Conservation (phyloP, 2,888 invertebrate species). For the Morinoia aosen region DNA sequence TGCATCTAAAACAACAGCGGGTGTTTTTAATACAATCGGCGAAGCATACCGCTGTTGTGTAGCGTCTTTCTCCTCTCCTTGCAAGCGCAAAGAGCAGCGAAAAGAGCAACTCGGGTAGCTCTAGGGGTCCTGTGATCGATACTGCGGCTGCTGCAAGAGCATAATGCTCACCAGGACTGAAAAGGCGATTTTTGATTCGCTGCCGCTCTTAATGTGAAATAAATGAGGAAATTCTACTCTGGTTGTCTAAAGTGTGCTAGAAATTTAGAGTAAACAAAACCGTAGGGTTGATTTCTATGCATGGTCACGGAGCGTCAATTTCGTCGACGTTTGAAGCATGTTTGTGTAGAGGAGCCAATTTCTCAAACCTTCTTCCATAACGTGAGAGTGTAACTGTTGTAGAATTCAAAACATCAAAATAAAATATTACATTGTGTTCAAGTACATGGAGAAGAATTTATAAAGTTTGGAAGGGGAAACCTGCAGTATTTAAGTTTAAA, state of each 20-base stretch:
- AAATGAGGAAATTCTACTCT: neutral
- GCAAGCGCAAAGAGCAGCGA: slow-evolving; percentile 4
- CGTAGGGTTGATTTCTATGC: neutral
- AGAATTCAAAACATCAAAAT: no score
- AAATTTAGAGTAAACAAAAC: neutral
- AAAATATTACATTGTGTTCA: neutral
- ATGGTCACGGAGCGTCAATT: neutral
- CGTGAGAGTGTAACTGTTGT: no score
- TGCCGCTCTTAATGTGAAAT: neutral
- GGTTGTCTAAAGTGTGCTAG: neutral
- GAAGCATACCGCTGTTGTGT: neutral
- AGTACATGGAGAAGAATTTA: neutral
- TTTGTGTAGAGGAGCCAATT: no score
- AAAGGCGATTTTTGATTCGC: neutral
- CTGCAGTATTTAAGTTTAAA: neutral
- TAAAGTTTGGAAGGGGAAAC: neutral
- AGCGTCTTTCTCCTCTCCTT: neutral
- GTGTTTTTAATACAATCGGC: neutral
- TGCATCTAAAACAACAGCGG: neutral
- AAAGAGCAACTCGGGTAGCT: neutral
- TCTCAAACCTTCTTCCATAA: no score
- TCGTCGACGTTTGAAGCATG: no score
- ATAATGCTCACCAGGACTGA: neutral
- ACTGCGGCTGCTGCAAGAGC: slow-evolving; percentile 1
- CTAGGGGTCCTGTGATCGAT: neutral